These are phyloP conservation scores for Limenitis camilla DNA, from an alignment of 2,888 invertebrate genomes.

Conservation along the genomic window DNA sequence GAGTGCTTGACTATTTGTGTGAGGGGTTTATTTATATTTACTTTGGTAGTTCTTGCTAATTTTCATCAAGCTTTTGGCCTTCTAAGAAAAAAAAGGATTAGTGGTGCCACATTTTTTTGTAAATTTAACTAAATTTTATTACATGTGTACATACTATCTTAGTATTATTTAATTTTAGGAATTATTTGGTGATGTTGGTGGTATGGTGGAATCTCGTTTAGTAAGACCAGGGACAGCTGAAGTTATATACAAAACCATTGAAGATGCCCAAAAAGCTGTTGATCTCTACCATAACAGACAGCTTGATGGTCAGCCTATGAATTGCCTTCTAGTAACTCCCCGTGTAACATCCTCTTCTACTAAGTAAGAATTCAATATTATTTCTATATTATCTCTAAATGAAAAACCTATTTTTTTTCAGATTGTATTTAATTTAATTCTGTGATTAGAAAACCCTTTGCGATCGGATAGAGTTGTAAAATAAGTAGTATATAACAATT, in stretches of 20 bases:
- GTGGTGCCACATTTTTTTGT: too few species aligned
- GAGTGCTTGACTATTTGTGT: too few species aligned
- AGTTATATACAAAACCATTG: slow-evolving; percentile 72
- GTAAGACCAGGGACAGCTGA: slow-evolving; percentile 92
- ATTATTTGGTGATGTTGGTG: slow-evolving; percentile 94
- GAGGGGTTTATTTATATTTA: too few species aligned
- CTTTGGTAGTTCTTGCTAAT: too few species aligned
- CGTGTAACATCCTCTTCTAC: slow-evolving; percentile 45
- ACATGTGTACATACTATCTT: too few species aligned
- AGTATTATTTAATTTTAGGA: slow-evolving; percentile 74
- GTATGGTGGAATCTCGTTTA: slow-evolving; percentile 86
- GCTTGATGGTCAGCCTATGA: slow-evolving; percentile 95
- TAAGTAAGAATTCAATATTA: slow-evolving; percentile 22
- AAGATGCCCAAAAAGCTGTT: slow-evolving; percentile 90
- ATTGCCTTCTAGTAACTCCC: slow-evolving; percentile 88
- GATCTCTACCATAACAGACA: slow-evolving; percentile 95
- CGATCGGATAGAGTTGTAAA: too few species aligned
- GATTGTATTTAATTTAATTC: too few species aligned
- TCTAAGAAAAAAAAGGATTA: too few species aligned
- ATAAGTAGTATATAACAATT: background rate
- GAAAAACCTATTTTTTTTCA: too few species aligned
- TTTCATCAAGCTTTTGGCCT: too few species aligned
- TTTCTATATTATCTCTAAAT: background rate
- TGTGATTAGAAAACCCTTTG: too few species aligned
- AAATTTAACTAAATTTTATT: too few species aligned